Percentiles rank a stretch among this genome's conserved stretches.
These are phyloP conservation scores for Leptoteleia sp. DNA, from an alignment of 1,140 invertebrate genomes.

Conservation along the genomic window DNA sequence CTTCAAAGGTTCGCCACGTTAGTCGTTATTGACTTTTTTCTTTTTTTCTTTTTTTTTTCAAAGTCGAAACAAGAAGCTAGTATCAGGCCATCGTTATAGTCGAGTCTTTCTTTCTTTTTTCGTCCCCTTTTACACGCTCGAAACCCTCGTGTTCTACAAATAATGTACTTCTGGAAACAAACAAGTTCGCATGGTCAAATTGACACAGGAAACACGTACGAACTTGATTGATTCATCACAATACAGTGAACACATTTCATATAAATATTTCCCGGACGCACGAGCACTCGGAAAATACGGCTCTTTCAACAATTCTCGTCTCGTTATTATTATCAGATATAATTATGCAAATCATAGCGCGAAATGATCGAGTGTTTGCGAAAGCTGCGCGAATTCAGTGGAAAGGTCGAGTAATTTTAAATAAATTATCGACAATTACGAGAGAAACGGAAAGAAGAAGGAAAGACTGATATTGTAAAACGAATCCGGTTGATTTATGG, in stretches of 20 bases:
- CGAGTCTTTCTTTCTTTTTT: conserved; percentile 63
- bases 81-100: conserved; percentile 77
- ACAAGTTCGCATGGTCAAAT: conserved; percentile 75
- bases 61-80: conserved; percentile 77
- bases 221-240: conserved; percentile 60
- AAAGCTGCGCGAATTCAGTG: too few species aligned
- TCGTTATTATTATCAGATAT: too few species aligned
- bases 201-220: conserved; percentile 72
- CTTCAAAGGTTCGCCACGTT: conserved; percentile 58
- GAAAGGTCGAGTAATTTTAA: too few species aligned
- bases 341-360: too few species aligned
- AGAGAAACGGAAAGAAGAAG: too few species aligned
- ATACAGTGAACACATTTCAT: conserved; percentile 46
- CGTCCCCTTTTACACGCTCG: conserved; percentile 49
- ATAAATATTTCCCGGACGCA: conserved; percentile 41
- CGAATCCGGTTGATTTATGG: too few species aligned
- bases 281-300: conserved; percentile 2
- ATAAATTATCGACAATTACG: too few species aligned
- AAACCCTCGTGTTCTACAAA: conserved; percentile 74
- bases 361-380: too few species aligned
- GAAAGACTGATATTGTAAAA: too few species aligned
- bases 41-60: too few species aligned
- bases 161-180: conserved; percentile 78
- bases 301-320: too few species aligned
- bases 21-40: conserved; percentile 71